A percentile compares a stretch with the other conserved stretches of the same genome.
Conservation (phyloP, 2,888 invertebrate genomes). For the Lymantria monacha region DNA sequence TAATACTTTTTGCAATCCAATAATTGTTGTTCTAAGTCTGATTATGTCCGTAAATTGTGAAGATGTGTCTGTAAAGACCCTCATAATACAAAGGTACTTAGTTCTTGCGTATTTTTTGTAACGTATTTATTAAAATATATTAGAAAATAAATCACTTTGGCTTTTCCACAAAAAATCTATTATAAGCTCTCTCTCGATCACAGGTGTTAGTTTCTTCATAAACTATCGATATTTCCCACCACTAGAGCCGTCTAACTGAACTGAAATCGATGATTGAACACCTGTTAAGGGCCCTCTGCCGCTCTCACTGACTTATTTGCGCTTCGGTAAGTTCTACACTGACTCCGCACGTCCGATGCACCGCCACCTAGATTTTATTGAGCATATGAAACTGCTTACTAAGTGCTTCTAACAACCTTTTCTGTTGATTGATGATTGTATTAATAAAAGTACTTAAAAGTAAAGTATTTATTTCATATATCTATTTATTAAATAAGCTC, state of each 20-base stretch:
- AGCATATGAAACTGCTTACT: constrained; percentile 19
- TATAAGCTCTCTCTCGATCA: no score
- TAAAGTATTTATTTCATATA: background rate
- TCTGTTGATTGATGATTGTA: constrained; percentile 20
- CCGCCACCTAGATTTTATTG: constrained; percentile 30
- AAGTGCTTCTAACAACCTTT: constrained; percentile 10
- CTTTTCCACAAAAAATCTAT: no score
- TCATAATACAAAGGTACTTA: no score
- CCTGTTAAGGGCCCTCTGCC: constrained; percentile 57
- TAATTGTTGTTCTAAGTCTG: constrained; percentile 1
- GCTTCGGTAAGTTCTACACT: constrained; percentile 23
- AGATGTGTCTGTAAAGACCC: background rate
- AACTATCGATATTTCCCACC: constrained; percentile 10
- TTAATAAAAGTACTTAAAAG: background rate
- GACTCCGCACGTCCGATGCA: constrained; percentile 31
- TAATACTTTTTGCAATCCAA: background rate
- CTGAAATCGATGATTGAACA: constrained; percentile 60
- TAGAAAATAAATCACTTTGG: no score
- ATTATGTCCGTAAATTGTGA: background rate
- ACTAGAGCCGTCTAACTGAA: constrained; percentile 40
- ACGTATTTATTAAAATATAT: no score
- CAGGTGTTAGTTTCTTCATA: no score
- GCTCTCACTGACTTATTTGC: constrained; percentile 48
- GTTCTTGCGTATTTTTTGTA: no score
- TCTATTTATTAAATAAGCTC: no score